phyloP scores from a whole-genome alignment of 2,888 invertebrate species.

The Agrochola lota region DNA sequence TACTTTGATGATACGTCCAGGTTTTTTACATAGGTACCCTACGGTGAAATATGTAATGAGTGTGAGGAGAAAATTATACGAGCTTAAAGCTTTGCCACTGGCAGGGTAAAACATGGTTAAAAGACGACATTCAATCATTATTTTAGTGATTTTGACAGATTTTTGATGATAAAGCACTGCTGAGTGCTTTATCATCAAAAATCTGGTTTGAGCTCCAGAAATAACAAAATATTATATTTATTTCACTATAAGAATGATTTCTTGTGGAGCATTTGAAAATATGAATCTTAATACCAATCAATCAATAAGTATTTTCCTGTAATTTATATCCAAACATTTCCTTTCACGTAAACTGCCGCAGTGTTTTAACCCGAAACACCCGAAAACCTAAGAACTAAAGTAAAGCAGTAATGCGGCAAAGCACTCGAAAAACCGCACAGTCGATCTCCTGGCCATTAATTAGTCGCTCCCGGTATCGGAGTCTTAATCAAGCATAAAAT shows the following conservation, averaged over 20 bases:
- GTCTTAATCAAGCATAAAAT: conserved; percentile 90
- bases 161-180: too few species aligned
- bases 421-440: conserved; percentile 73
- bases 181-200: too few species aligned
- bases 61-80: conserved; percentile 15
- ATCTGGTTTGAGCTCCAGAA: background rate
- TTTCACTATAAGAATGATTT: background rate
- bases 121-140: background rate
- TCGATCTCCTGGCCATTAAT: conserved; percentile 87
- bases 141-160: background rate
- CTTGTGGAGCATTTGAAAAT: background rate
- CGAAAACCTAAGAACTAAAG: conserved; percentile 61
- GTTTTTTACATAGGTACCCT: conserved; percentile 41
- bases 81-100: background rate
- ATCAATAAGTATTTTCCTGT: background rate
- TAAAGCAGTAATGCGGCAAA: conserved; percentile 70
- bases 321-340: background rate
- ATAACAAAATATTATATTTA: background rate
- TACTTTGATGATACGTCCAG: conserved; percentile 69
- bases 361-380: conserved; percentile 30
- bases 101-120: background rate
- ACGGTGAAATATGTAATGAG: conserved; percentile 12
- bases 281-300: too few species aligned
- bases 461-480: conserved; percentile 81
- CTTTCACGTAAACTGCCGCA: conserved; percentile 2